A percentile compares a stretch with the other conserved stretches of the same genome.
These are phyloP conservation scores for Cryptocephalus primarius DNA, from an alignment of 2,888 invertebrate genomes.

Conservation along the genomic window DNA sequence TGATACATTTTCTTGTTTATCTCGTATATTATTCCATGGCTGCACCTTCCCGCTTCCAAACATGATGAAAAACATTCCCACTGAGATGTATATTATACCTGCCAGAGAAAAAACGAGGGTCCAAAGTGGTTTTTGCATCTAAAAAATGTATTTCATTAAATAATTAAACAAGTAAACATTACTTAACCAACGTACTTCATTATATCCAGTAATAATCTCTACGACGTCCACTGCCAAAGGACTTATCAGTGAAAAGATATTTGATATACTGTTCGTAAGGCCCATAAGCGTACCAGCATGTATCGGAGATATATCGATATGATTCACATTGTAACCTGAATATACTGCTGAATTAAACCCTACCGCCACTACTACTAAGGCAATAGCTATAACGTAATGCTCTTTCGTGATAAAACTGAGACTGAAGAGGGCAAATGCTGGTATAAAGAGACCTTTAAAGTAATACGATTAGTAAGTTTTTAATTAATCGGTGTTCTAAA, in stretches of 20 bases:
- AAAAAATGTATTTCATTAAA: conserved; percentile 24
- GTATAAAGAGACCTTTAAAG: conserved; percentile 41
- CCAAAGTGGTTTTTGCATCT: conserved; percentile 60
- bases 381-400: conserved; percentile 49
- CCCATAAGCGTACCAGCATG: conserved; percentile 75
- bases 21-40: conserved; percentile 41
- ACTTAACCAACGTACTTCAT: conserved; percentile 45
- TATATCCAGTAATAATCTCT: conserved; percentile 24
- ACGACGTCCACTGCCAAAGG: conserved; percentile 58
- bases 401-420: conserved; percentile 39
- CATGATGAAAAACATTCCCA: conserved; percentile 57
- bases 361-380: conserved; percentile 58
- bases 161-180: background rate
- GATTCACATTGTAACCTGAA: conserved; percentile 63
- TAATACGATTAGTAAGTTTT: too few relatives aligned
- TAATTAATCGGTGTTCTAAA: too few relatives aligned
- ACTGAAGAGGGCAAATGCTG: conserved; percentile 54
- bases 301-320: conserved; percentile 73
- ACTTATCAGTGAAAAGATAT: conserved; percentile 63
- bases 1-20: background rate
- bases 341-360: conserved; percentile 66
- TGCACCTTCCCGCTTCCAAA: conserved; percentile 59
- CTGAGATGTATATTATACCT: conserved; percentile 55
- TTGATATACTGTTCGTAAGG: conserved; percentile 62
- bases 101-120: conserved; percentile 63